Evolutionary conservation across 1,140 invertebrate species (phyloP).

Genomic region (Drosophila sechellia): DNA sequence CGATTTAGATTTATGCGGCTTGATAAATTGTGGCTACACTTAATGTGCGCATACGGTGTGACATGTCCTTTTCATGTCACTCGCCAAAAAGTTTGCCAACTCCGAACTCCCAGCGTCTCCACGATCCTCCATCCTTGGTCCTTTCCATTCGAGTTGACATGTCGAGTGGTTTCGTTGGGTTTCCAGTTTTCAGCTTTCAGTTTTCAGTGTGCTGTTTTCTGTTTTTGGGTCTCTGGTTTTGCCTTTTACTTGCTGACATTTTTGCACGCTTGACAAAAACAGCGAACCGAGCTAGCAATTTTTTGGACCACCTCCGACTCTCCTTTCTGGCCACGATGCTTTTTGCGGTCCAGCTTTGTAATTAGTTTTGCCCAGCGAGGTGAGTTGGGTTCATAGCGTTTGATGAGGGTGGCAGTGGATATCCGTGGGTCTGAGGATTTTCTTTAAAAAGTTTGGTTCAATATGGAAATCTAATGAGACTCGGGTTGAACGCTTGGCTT

Average conservation of each 20-base stretch:
- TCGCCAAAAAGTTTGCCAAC: slow-evolving; percentile 69
- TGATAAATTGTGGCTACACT: slow-evolving; percentile 83
- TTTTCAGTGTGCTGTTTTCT: slow-evolving; percentile 16
- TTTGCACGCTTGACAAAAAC: slow-evolving; percentile 78
- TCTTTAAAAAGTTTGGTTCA: slow-evolving; percentile 18
- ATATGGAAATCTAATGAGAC: slow-evolving; percentile 28
- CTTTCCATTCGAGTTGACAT: slow-evolving; percentile 79
- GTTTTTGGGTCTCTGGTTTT: slow-evolving; percentile 21
- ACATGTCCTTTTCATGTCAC: slow-evolving; percentile 82
- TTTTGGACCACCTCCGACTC: slow-evolving; percentile 37
- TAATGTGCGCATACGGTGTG: slow-evolving; percentile 82
- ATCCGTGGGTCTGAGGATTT: background rate
- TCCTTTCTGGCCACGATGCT: slow-evolving; percentile 60
- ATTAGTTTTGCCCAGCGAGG: slow-evolving; percentile 68
- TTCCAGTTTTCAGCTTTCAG: slow-evolving; percentile 12
- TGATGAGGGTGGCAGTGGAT: slow-evolving; percentile 30
- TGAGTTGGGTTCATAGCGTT: slow-evolving; percentile 39
- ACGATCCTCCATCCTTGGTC: slow-evolving; percentile 1
- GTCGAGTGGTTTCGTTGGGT: slow-evolving; percentile 77
- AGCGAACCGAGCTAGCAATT: slow-evolving; percentile 40
- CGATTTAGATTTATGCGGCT: slow-evolving; percentile 82
- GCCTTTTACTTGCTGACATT: slow-evolving; percentile 55
- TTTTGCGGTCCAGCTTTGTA: slow-evolving; percentile 72
- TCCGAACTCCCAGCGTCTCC: background rate
- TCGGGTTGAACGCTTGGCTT: slow-evolving; percentile 9